These are phyloP conservation scores for Azemiops feae DNA, from an alignment of 2,113 vertebrate genomes.

Conservation along the genomic window DNA sequence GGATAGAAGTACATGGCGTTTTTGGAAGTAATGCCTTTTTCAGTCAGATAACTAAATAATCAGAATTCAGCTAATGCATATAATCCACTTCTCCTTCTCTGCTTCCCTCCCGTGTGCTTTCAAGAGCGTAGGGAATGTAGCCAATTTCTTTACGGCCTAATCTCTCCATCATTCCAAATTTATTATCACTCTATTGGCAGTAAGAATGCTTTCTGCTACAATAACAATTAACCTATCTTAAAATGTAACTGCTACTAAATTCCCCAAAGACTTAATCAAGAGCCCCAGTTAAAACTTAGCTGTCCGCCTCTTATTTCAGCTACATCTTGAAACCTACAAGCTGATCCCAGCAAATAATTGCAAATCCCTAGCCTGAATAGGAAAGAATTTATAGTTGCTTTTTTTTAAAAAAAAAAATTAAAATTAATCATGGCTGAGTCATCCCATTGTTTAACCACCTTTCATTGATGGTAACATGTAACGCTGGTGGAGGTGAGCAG, in stretches of 20 bases:
- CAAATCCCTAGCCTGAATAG: background rate
- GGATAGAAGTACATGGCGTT: background rate
- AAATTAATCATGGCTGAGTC: background rate
- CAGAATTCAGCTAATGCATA: background rate
- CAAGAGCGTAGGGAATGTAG: background rate
- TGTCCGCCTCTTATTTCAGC: background rate
- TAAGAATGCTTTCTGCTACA: background rate
- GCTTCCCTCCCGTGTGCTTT: background rate
- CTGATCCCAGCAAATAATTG: background rate
- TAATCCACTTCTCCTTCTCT: background rate
- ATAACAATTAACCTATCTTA: background rate
- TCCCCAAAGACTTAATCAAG: background rate
- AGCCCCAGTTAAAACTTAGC: background rate
- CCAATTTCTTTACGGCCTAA: background rate
- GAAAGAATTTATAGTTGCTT: background rate
- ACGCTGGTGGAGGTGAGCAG: background rate
- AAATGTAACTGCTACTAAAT: background rate
- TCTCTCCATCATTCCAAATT: background rate
- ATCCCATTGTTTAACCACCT: background rate
- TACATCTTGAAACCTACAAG: background rate
- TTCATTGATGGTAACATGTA: background rate
- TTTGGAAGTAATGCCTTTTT: background rate
- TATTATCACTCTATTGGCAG: background rate
- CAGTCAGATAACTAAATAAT: background rate
- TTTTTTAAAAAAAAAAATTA: too few relatives aligned